Evolutionary conservation across 2,888 invertebrate genomes (phyloP).

Genomic region (Sinotaia quadrata): DNA sequence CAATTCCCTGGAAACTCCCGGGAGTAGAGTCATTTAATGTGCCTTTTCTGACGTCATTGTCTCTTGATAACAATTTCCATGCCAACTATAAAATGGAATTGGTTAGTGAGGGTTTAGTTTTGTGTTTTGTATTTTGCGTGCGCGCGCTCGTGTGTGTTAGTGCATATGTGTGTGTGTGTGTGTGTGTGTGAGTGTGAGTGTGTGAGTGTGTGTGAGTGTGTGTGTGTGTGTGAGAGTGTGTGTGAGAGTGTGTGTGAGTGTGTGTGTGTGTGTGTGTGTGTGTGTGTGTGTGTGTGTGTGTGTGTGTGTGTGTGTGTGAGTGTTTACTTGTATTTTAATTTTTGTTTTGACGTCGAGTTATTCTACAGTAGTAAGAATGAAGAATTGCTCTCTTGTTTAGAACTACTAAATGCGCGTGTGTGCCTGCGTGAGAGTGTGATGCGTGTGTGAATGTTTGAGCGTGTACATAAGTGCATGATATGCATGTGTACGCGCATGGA

Average conservation of each 20-base stretch:
- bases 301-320: constrained; percentile 4
- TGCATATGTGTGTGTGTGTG: not conserved
- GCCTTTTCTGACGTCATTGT: constrained; percentile 25
- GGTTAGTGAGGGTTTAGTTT: too few species aligned
- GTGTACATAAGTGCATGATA: too few species aligned
- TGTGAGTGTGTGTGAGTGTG: not conserved
- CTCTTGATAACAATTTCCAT: too few species aligned
- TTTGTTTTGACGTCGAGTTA: not conserved
- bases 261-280: constrained; percentile 6
- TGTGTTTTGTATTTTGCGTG: not conserved
- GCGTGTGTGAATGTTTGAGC: too few species aligned
- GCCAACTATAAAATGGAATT: too few species aligned
- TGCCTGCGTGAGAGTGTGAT: too few species aligned
- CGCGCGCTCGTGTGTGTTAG: not conserved
- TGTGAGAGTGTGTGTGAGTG: constrained; percentile 5
- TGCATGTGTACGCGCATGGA: too few species aligned
- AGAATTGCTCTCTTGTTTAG: too few species aligned
- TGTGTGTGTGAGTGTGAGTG: not conserved
- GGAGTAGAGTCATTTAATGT: too few species aligned
- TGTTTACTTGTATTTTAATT: not conserved
- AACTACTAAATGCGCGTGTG: too few species aligned
- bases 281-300: not conserved
- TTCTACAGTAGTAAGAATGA: too few species aligned
- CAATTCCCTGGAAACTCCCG: too few species aligned
- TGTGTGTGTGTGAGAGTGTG: not conserved